Evolutionary conservation across 1,140 invertebrate species (phyloP).

Genomic region (Cataglyphis hispanica): DNA sequence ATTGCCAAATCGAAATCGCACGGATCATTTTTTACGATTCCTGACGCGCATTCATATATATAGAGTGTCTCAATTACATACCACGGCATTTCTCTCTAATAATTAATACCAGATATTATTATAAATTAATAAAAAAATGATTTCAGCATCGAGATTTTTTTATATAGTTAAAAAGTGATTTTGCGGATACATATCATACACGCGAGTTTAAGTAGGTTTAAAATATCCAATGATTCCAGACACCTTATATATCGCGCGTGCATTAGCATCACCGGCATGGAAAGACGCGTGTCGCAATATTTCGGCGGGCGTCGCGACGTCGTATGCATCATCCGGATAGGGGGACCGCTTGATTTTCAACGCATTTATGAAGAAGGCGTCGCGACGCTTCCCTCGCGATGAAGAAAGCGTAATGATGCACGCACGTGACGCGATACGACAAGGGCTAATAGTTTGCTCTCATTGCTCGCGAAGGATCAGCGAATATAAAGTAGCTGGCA

Average conservation of each 20-base stretch:
- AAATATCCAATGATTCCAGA: background rate
- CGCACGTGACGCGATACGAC: slow-evolving; percentile 62
- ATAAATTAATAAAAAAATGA: background rate
- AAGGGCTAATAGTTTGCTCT: slow-evolving; percentile 6
- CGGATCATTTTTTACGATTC: slow-evolving; percentile 27
- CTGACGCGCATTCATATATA: background rate
- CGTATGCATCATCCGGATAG: slow-evolving; percentile 26
- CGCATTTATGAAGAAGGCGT: slow-evolving; percentile 16
- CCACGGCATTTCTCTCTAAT: background rate
- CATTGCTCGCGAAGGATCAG: slow-evolving; percentile 70
- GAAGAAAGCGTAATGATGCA: slow-evolving; percentile 62
- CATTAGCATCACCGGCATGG: background rate
- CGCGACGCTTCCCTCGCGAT: slow-evolving; percentile 4
- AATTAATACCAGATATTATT: background rate
- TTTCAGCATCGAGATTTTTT: background rate
- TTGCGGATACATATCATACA: background rate
- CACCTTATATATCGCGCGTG: slow-evolving; percentile 22
- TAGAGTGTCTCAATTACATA: background rate
- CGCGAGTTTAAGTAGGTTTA: background rate
- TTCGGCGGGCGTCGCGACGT: slow-evolving; percentile 7
- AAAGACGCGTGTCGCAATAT: slow-evolving; percentile 37
- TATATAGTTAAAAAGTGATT: background rate
- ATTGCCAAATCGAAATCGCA: slow-evolving; percentile 33
- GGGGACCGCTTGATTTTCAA: slow-evolving; percentile 27
- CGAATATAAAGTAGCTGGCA: slow-evolving; percentile 72